Conservation (phyloP, 2,888 invertebrate genomes). For the Drosophila diplacantha region DNA sequence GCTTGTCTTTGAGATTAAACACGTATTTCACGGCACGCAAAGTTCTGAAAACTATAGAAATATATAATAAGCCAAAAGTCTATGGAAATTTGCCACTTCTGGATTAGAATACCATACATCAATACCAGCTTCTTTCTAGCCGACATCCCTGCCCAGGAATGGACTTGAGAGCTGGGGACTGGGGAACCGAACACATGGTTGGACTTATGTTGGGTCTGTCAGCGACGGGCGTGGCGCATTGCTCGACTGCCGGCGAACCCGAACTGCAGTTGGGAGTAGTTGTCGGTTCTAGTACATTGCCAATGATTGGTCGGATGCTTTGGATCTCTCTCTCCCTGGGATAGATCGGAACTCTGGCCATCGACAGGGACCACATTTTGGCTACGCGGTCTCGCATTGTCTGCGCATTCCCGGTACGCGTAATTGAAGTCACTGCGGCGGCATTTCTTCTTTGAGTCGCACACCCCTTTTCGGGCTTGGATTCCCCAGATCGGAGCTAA, state of each 20-base stretch:
- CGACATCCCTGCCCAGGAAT: constrained; percentile 5
- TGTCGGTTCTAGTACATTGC: constrained; percentile 72
- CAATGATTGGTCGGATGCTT: constrained; percentile 71
- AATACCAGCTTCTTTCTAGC: constrained; percentile 2
- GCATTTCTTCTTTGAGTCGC: constrained; percentile 55
- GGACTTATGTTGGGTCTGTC: constrained; percentile 68
- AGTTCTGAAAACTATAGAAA: not conserved
- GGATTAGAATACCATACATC: not conserved
- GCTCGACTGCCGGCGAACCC: constrained; percentile 41
- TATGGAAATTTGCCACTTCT: not conserved
- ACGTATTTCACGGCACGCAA: not conserved
- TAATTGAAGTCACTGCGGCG: constrained; percentile 74
- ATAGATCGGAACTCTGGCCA: constrained; percentile 29
- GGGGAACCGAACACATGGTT: constrained; percentile 44
- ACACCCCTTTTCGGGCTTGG: constrained; percentile 56
- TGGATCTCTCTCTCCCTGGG: constrained; percentile 15
- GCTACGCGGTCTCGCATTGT: constrained; percentile 57
- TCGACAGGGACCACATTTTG: constrained; percentile 42
- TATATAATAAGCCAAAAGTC: not conserved
- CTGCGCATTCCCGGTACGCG: constrained; percentile 67
- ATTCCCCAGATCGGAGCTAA: constrained; percentile 48
- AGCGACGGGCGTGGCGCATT: constrained; percentile 60
- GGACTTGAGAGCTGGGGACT: constrained; percentile 12
- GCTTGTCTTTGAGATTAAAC: not conserved
- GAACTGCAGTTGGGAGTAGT: constrained; percentile 24